Conservation (phyloP, 2,113 vertebrate species). For the Gobio gobio region DNA sequence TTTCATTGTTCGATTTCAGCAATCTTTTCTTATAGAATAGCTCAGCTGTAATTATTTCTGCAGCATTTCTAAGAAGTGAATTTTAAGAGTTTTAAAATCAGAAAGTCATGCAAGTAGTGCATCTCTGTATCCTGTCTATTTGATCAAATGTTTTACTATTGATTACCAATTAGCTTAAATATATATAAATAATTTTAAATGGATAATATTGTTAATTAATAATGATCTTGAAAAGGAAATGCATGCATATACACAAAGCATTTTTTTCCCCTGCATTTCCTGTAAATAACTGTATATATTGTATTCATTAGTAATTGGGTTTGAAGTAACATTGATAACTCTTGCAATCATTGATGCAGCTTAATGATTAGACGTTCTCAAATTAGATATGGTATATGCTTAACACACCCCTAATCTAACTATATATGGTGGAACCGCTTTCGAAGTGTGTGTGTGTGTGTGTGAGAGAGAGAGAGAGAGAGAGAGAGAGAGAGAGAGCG, state of each 20-base stretch:
- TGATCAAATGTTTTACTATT: too few species aligned
- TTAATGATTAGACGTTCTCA: background rate
- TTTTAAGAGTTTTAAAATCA: background rate
- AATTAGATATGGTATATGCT: constrained; percentile 1
- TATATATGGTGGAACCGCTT: background rate
- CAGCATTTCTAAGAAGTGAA: background rate
- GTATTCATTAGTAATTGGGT: background rate
- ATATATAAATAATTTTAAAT: background rate
- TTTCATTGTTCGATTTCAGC: background rate
- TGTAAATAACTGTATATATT: background rate
- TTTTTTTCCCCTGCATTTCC: background rate
- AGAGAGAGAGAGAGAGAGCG: background rate
- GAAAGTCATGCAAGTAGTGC: background rate
- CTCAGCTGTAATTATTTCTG: background rate
- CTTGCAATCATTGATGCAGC: background rate
- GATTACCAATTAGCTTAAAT: background rate
- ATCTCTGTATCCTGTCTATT: too few species aligned
- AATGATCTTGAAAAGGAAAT: background rate
- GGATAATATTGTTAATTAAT: background rate
- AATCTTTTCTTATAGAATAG: background rate
- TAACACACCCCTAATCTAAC: background rate
- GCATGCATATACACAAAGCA: background rate
- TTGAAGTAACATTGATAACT: background rate
- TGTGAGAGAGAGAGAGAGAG: too few species aligned
- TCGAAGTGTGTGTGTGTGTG: background rate